Base-by-base conservation (phyloP, 2,797 vertebrate genomes). In the Enteromius treurensis region DNA sequence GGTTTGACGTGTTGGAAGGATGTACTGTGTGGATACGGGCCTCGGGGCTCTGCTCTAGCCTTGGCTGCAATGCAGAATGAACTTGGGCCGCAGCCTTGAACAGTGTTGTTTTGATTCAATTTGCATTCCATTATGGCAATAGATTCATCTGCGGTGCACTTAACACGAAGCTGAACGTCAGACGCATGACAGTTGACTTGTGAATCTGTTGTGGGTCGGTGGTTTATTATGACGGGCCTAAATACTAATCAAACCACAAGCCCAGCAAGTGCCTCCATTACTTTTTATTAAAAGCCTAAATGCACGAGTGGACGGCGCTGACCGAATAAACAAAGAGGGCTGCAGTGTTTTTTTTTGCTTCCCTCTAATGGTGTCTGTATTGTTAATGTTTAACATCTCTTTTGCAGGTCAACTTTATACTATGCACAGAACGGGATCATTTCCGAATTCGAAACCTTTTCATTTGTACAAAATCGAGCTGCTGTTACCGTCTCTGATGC, bases 301-400 rank as follows among this genome's bases (percentile, higher is more conserved):
- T 73, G 74, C 85, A 84, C 79, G 29, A 77, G 84, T 64, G 81
- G 74, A 86, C 78, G 77, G 71, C 69, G 29, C 70, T 65, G 73
- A 89, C 82, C 87, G 87, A 82, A 89, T 88, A 84, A 82, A 80
- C 40, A 49, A 47, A 19, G 68, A 32, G 4, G 37, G 69, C 62
- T 47, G 69, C 86, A 13, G 77, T 80, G 77, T 26, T 26, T 26
- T 81, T 71, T 26, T 14, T 69, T 53, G 47, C 29, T 55, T 53
- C 21, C 14, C 40, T 88, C 67, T 85, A 34, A 84, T 58, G 3
- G 69, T 68, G 77, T 87, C 67, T 88, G 17, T 89, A 86, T 84
- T 86, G 58, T 85, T 83, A 84, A 86, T 83, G 84, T 88, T 76
- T 76, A 84, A 81, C 84, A 70, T 81, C 83, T 83, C 81, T 84